These are phyloP conservation scores for Macroglossus sobrinus DNA, from an alignment of 2,113 vertebrate genomes.

Conservation along the genomic window DNA sequence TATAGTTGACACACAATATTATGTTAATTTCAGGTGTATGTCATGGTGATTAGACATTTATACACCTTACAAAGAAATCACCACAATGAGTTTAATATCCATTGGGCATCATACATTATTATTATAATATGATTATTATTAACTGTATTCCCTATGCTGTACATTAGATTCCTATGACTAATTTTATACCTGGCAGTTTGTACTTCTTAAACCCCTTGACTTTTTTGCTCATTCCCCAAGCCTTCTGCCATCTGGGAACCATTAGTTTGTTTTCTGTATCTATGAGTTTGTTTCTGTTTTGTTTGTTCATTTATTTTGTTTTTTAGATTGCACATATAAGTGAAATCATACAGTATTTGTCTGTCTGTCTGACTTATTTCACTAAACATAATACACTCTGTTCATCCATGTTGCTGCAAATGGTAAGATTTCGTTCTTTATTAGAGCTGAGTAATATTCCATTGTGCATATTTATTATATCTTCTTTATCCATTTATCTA, in stretches of 20 bases:
- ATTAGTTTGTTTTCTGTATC: neutral
- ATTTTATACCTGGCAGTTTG: neutral
- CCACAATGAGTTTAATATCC: neutral
- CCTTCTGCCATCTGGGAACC: neutral
- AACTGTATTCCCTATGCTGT: neutral
- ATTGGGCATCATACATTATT: neutral
- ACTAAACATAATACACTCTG: neutral
- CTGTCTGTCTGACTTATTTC: neutral
- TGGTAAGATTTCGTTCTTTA: neutral
- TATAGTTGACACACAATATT: neutral
- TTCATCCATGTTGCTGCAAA: neutral
- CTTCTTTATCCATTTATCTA: neutral
- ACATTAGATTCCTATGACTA: neutral
- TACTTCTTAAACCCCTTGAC: neutral
- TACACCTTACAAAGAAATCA: neutral
- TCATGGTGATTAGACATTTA: neutral
- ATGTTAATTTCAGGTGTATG: neutral
- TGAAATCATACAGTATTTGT: no score
- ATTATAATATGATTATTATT: neutral
- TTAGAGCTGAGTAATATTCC: neutral
- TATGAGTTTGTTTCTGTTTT: neutral
- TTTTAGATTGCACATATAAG: neutral
- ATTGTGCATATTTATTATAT: neutral
- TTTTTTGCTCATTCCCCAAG: neutral
- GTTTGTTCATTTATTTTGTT: neutral